Conservation (phyloP, 2,888 invertebrate genomes). For the Ophioninae sp. region DNA sequence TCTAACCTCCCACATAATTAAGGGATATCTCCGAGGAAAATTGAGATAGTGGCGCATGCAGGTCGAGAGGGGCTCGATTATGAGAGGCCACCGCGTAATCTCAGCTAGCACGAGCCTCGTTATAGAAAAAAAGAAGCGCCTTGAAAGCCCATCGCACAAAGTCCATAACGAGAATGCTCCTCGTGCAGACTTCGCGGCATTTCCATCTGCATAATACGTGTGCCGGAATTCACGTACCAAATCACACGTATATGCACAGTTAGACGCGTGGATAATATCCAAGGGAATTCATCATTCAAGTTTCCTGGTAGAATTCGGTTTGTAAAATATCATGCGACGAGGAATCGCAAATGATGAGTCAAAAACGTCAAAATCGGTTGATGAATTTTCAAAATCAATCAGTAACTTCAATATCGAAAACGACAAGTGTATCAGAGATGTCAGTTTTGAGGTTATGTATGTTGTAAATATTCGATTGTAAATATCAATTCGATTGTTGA, state of each 20-base stretch:
- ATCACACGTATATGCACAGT: slow-evolving; percentile 1
- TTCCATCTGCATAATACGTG: slow-evolving; percentile 39
- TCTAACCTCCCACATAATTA: neutral
- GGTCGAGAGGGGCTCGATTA: slow-evolving; percentile 34
- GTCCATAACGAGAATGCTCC: slow-evolving; percentile 50
- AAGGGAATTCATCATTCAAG: too few relatives aligned
- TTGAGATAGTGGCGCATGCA: slow-evolving; percentile 15
- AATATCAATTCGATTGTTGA: too few relatives aligned
- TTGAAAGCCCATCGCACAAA: slow-evolving; percentile 20
- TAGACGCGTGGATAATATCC: too few relatives aligned
- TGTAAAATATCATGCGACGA: too few relatives aligned
- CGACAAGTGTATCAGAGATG: too few relatives aligned
- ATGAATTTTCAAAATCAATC: too few relatives aligned
- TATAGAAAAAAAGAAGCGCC: slow-evolving; percentile 17
- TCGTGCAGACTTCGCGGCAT: slow-evolving; percentile 15
- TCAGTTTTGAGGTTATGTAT: too few relatives aligned
- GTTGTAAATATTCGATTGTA: too few relatives aligned
- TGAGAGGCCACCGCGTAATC: slow-evolving; percentile 34
- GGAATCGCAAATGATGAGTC: too few relatives aligned
- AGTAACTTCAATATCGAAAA: too few relatives aligned
- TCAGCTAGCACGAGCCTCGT: slow-evolving; percentile 20
- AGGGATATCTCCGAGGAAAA: neutral
- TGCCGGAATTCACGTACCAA: slow-evolving; percentile 5
- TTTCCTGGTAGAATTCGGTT: too few relatives aligned
- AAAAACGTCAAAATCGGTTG: too few relatives aligned